These are phyloP conservation scores for Kuschelorhynchus macadamiae DNA, from an alignment of 2,888 invertebrate genomes.

Conservation along the genomic window DNA sequence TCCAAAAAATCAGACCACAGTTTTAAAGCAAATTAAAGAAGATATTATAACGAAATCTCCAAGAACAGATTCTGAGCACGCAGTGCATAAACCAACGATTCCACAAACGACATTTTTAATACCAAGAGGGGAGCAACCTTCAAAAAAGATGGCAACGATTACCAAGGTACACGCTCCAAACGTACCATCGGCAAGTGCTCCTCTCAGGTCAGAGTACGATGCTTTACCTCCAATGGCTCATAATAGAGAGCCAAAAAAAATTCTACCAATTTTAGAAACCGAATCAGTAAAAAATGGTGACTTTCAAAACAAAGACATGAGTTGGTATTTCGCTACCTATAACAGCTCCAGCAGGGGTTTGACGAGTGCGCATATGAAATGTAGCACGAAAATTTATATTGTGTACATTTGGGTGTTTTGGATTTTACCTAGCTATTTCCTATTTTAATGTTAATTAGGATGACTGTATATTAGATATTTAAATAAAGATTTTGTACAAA, in stretches of 20 bases:
- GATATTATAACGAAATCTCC: neutral
- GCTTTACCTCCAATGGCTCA: slow-evolving; percentile 19
- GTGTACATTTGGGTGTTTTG: slow-evolving; percentile 8
- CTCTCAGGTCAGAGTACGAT: slow-evolving; percentile 9
- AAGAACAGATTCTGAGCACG: slow-evolving; percentile 11
- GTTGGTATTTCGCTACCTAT: slow-evolving; percentile 91
- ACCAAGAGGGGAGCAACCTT: slow-evolving; percentile 73
- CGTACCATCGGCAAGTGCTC: slow-evolving; percentile 46
- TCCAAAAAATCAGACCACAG: neutral
- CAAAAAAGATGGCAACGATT: slow-evolving; percentile 70
- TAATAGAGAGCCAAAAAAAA: slow-evolving; percentile 30
- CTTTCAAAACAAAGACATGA: slow-evolving; percentile 71
- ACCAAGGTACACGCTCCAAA: slow-evolving; percentile 73
- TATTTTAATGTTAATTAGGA: too few species aligned
- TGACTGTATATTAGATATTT: too few species aligned
- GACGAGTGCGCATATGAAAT: neutral
- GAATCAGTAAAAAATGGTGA: slow-evolving; percentile 61
- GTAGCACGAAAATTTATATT: neutral
- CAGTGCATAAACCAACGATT: slow-evolving; percentile 70
- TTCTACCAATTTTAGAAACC: slow-evolving; percentile 60
- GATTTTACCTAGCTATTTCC: neutral
- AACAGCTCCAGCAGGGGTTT: slow-evolving; percentile 75
- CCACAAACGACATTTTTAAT: slow-evolving; percentile 73
- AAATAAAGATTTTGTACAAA: too few species aligned
- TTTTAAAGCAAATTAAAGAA: slow-evolving; percentile 14